A percentile compares a stretch with the other conserved stretches of the same genome.
Conservation (phyloP, 2,888 invertebrate genomes). For the Drosophila sordidula region DNA sequence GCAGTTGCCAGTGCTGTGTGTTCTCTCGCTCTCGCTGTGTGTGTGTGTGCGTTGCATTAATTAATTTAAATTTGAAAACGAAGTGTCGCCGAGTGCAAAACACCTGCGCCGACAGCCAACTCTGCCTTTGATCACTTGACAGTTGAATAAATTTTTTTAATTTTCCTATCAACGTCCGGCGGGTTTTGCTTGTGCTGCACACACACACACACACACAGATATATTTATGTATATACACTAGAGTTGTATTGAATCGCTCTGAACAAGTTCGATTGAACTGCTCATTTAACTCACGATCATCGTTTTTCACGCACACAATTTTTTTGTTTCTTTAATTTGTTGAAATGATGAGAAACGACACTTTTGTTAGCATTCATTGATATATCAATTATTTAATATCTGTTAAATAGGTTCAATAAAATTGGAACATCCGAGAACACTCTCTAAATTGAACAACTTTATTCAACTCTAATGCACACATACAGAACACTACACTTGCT, state of each 20-base stretch:
- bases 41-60: conserved; percentile 71
- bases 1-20: conserved; percentile 3
- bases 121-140: conserved; percentile 76
- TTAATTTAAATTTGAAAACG: conserved; percentile 77
- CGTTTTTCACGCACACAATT: too few relatives aligned
- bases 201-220: background rate
- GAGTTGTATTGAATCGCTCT: too few relatives aligned
- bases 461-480: background rate
- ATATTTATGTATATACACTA: too few relatives aligned
- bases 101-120: conserved; percentile 77
- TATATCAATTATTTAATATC: too few relatives aligned
- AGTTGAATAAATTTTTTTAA: conserved; percentile 79
- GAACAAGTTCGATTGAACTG: too few relatives aligned
- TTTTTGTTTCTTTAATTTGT: too few relatives aligned
- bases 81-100: conserved; percentile 81
- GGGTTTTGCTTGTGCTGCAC: conserved; percentile 8
- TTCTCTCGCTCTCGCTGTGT: conserved; percentile 4
- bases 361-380: too few relatives aligned
- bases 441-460: too few relatives aligned
- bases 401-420: too few relatives aligned
- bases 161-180: conserved; percentile 66
- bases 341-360: too few relatives aligned
- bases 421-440: too few relatives aligned
- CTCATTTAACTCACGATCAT: too few relatives aligned
- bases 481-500: background rate